phyloP scores from a whole-genome alignment of 2,888 invertebrate species.

The Cloeon dipterum region DNA sequence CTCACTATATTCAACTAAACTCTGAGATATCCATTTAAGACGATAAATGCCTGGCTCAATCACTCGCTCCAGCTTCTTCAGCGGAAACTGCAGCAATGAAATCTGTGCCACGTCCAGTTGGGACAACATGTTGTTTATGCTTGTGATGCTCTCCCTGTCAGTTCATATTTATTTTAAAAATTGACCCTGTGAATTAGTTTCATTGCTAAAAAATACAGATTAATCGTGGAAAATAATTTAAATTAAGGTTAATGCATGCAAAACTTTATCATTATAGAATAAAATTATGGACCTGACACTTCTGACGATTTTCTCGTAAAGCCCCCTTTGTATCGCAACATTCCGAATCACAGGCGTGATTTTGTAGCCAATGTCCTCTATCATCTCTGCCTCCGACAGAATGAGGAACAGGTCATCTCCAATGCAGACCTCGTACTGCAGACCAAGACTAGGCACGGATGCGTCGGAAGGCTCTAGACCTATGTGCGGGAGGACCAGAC shows the following conservation, averaged over 20 bases:
- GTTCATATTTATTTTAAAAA: no score
- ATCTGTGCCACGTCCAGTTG: background rate
- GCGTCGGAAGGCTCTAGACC: background rate
- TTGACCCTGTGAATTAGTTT: no score
- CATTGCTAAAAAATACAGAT: no score
- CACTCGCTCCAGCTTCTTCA: background rate
- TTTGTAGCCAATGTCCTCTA: background rate
- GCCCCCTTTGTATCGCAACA: no score
- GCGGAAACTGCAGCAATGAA: background rate
- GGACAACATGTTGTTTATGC: background rate
- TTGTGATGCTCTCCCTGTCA: no score
- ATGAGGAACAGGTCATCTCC: background rate
- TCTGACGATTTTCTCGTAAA: no score
- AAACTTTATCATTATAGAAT: no score
- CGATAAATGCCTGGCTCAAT: background rate
- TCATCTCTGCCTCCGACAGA: background rate
- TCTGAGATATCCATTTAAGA: background rate
- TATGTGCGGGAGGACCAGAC: background rate
- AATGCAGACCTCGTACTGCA: background rate
- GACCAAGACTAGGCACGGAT: background rate
- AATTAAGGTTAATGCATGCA: no score
- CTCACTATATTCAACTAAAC: no score
- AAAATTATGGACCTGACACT: no score
- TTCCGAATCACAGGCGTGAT: no score
- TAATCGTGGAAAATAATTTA: no score